phyloP scores from a whole-genome alignment of 1,140 invertebrate species.

The Ylistrum balloti region DNA sequence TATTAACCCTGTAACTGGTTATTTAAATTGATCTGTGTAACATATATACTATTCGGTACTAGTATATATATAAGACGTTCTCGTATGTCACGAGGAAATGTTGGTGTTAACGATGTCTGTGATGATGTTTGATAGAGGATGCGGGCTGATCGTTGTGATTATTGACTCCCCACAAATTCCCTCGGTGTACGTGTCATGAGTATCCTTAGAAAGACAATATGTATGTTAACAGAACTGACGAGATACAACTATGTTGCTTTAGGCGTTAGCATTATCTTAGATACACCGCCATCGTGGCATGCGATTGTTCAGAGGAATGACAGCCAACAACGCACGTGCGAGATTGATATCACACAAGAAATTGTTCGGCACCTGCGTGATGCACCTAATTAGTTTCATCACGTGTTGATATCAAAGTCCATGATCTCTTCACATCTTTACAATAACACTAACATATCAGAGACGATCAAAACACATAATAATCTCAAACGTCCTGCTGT shows the following conservation, averaged over 20 bases:
- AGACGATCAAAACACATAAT: background rate
- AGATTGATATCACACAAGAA: background rate
- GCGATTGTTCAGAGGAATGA: background rate
- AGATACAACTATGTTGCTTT: background rate
- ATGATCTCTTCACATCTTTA: background rate
- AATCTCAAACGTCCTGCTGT: background rate
- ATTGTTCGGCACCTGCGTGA: slow-evolving; percentile 14
- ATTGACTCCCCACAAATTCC: background rate
- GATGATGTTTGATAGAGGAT: background rate
- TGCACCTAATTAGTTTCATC: slow-evolving; percentile 1
- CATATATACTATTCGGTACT: no score
- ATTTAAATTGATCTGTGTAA: no score
- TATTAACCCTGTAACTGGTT: no score
- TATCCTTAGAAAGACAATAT: background rate
- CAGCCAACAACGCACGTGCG: background rate
- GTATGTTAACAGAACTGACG: background rate
- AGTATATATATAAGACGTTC: no score
- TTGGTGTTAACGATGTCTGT: background rate
- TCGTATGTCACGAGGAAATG: no score
- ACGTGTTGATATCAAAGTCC: slow-evolving; percentile 16
- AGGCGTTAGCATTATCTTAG: background rate
- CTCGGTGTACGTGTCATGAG: background rate
- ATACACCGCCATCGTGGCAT: slow-evolving; percentile 30
- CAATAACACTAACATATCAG: slow-evolving; percentile 29
- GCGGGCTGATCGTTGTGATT: background rate